Evolutionary conservation across 2,888 invertebrate genomes (phyloP).

Genomic region (Tenodera sinensis): DNA sequence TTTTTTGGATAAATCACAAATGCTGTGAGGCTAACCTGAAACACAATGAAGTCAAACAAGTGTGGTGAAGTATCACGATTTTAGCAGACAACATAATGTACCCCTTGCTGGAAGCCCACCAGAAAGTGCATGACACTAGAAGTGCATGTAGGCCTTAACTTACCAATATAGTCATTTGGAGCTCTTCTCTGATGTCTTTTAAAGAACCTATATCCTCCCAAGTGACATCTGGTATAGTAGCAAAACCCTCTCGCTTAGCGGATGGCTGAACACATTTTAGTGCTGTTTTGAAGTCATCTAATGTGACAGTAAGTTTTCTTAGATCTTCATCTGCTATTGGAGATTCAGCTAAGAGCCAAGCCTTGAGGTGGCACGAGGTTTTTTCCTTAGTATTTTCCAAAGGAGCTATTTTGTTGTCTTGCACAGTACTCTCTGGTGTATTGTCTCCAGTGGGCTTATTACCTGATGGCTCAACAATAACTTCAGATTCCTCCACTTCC

Average conservation of each 20-base stretch:
- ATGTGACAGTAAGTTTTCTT: slow-evolving; percentile 61
- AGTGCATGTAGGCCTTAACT: slow-evolving; percentile 32
- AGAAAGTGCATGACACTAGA: too few species aligned
- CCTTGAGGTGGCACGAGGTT: background rate
- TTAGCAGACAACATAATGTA: too few species aligned
- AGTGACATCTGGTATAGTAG: slow-evolving; percentile 93
- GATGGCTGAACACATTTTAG: slow-evolving; percentile 84
- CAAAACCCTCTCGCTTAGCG: slow-evolving; percentile 94
- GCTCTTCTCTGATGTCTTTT: slow-evolving; percentile 78
- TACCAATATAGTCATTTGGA: slow-evolving; percentile 84
- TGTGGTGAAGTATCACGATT: too few species aligned
- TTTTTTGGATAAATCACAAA: too few species aligned
- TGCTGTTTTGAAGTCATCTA: slow-evolving; percentile 74
- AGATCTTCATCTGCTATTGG: slow-evolving; percentile 62
- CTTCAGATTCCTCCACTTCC: slow-evolving; percentile 1
- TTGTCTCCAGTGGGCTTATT: background rate
- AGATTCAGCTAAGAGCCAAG: slow-evolving; percentile 40
- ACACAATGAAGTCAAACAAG: too few species aligned
- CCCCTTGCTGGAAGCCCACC: too few species aligned
- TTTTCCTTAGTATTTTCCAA: background rate
- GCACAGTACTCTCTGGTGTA: background rate
- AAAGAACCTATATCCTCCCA: slow-evolving; percentile 97
- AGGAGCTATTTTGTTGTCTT: background rate
- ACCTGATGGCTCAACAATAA: background rate
- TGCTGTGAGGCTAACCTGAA: too few species aligned